A percentile compares a stretch with the other conserved stretches of the same genome.
These are phyloP conservation scores for Tichodroma muraria DNA, from an alignment of 2,113 vertebrate species.

Conservation along the genomic window DNA sequence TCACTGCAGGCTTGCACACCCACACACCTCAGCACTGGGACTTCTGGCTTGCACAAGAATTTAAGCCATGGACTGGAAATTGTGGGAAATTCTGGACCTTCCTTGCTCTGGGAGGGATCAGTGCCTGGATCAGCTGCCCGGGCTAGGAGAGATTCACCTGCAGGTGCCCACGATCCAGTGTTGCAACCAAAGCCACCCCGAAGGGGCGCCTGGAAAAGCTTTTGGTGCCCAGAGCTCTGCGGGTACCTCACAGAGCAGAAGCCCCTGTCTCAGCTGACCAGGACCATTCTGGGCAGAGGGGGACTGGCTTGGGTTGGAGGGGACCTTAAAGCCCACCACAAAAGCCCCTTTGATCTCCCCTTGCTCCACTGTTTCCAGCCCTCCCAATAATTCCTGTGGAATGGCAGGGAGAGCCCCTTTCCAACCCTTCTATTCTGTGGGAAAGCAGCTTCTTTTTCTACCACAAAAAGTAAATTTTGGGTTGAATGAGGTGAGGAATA, in stretches of 20 bases:
- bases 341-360: not conserved
- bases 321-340: not conserved
- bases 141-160: not conserved
- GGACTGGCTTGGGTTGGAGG: not conserved
- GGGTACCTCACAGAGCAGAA: not conserved
- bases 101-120: not conserved
- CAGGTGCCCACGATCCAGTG: not conserved
- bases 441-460: not conserved
- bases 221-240: not conserved
- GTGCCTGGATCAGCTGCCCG: not conserved
- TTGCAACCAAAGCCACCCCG: not conserved
- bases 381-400: not conserved
- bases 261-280: not conserved
- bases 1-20: not conserved
- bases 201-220: not conserved
- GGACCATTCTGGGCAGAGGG: not conserved
- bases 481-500: not conserved
- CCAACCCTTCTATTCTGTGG: not conserved
- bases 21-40: not conserved
- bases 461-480: not conserved
- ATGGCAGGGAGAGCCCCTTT: not conserved
- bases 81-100: not conserved
- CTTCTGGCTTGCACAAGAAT: not conserved
- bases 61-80: not conserved
- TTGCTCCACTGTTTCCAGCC: fast-evolving